Evolutionary conservation across 2,113 vertebrate species (phyloP).

Genomic region (Pollachius pollachius): DNA sequence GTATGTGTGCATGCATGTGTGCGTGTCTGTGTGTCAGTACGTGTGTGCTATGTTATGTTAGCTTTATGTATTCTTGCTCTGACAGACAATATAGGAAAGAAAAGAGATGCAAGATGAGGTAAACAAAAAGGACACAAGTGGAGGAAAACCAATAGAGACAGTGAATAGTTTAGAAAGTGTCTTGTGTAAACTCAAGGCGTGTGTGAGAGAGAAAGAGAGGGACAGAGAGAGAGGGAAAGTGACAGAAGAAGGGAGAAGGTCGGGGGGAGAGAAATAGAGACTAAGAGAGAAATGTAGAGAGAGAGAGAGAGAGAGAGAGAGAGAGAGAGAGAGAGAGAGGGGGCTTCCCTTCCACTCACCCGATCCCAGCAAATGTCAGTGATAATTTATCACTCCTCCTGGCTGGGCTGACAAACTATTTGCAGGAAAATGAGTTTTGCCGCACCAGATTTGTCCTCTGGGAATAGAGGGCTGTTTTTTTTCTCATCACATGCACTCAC

Average conservation of each 20-base stretch:
- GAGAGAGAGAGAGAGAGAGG: slow-evolving; percentile 42
- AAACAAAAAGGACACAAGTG: slow-evolving; percentile 29
- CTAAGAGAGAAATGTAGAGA: slow-evolving; percentile 21
- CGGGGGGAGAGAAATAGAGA: slow-evolving; percentile 7
- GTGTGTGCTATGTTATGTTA: not conserved
- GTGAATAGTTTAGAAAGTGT: no score
- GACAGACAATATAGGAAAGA: slow-evolving; percentile 32
- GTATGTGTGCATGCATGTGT: not conserved
- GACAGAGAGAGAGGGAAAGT: not conserved
- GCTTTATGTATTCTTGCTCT: slow-evolving; percentile 1
- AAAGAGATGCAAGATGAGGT: slow-evolving; percentile 25
- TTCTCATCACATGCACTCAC: slow-evolving; percentile 56
- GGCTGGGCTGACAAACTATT: slow-evolving; percentile 93
- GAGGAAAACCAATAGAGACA: no score
- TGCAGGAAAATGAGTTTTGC: slow-evolving; percentile 93
- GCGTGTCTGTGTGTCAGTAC: not conserved
- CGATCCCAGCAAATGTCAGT: slow-evolving; percentile 77
- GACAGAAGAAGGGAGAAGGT: not conserved
- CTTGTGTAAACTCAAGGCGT: slow-evolving; percentile 12
- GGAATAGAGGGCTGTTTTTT: slow-evolving; percentile 84
- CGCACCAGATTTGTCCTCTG: slow-evolving; percentile 87
- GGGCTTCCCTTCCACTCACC: slow-evolving; percentile 65
- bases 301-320: not conserved
- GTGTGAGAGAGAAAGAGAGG: slow-evolving; percentile 12
- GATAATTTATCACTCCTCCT: slow-evolving; percentile 90